phyloP scores from a whole-genome alignment of 2,888 invertebrate species.

The Erebia epiphron region DNA sequence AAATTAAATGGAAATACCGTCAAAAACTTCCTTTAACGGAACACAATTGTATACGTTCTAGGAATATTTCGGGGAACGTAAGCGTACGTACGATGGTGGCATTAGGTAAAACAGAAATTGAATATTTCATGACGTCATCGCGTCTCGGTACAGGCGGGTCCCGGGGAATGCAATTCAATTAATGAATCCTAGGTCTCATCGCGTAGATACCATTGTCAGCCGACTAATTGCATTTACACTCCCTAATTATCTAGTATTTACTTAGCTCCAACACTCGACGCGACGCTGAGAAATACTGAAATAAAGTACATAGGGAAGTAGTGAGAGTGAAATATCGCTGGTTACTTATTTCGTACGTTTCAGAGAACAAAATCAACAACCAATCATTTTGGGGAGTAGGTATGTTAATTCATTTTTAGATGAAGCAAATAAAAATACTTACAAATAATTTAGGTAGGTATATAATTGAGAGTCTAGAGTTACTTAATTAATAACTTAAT shows the following conservation, averaged over 20 bases:
- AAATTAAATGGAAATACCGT: too few relatives aligned
- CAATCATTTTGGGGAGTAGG: too few relatives aligned
- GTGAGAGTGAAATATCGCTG: too few relatives aligned
- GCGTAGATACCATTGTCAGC: slow-evolving; percentile 14
- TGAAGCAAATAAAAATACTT: too few relatives aligned
- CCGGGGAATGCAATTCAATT: slow-evolving; percentile 15
- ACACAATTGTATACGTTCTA: not conserved
- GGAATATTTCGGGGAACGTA: not conserved
- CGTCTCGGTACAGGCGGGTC: not conserved
- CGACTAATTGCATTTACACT: slow-evolving; percentile 27
- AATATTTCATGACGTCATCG: slow-evolving; percentile 1
- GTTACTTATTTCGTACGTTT: too few relatives aligned
- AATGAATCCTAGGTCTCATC: slow-evolving; percentile 12
- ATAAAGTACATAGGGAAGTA: too few relatives aligned
- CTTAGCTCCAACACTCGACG: slow-evolving; percentile 2
- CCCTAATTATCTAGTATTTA: slow-evolving; percentile 25
- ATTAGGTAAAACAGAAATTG: slow-evolving; percentile 8
- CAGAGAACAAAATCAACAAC: too few relatives aligned
- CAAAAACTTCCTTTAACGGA: too few relatives aligned
- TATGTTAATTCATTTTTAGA: too few relatives aligned
- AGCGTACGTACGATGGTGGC: not conserved
- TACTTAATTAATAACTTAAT: too few relatives aligned
- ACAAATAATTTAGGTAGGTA: too few relatives aligned
- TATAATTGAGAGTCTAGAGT: too few relatives aligned
- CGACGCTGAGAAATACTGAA: not conserved